These are phyloP conservation scores for Chaenocephalus aceratus DNA, from an alignment of 2,113 vertebrate species.

Conservation along the genomic window DNA sequence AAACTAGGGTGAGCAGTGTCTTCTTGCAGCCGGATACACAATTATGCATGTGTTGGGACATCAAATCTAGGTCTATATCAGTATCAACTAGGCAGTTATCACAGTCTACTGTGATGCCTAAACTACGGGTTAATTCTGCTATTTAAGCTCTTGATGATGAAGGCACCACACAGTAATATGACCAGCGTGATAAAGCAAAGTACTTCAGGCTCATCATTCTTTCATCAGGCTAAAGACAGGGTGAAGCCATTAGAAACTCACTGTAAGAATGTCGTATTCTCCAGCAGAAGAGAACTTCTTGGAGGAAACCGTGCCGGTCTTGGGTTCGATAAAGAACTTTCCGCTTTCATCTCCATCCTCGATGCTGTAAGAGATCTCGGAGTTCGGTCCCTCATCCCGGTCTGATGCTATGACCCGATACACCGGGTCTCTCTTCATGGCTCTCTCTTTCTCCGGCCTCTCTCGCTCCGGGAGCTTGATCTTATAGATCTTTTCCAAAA, in stretches of 20 bases:
- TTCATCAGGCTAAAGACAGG: background rate
- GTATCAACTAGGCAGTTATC: background rate
- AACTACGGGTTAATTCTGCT: background rate
- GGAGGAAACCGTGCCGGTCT: constrained; percentile 95
- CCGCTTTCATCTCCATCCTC: constrained; percentile 95
- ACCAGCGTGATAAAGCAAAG: background rate
- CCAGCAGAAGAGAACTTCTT: constrained; percentile 93
- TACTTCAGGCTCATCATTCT: background rate
- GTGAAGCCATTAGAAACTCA: constrained; percentile 69
- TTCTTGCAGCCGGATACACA: constrained; percentile 4
- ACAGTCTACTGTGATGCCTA: constrained; percentile 19
- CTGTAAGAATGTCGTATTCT: constrained; percentile 98
- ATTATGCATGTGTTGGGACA: constrained; percentile 1
- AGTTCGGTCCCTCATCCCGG: constrained; percentile 92
- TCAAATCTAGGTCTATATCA: constrained; percentile 1
- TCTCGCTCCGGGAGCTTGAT: constrained; percentile 94
- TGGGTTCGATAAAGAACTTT: constrained; percentile 97
- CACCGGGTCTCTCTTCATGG: constrained; percentile 88
- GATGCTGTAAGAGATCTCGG: constrained; percentile 98
- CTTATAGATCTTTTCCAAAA: constrained; percentile 97
- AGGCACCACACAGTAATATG: background rate
- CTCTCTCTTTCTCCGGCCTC: constrained; percentile 87
- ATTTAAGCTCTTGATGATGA: background rate
- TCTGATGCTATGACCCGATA: constrained; percentile 94
- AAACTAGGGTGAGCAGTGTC: constrained; percentile 11